Percentiles rank a stretch among this genome's conserved stretches.
These are phyloP conservation scores for Oenanthe melanoleuca DNA, from an alignment of 2,113 vertebrate genomes.

Conservation along the genomic window DNA sequence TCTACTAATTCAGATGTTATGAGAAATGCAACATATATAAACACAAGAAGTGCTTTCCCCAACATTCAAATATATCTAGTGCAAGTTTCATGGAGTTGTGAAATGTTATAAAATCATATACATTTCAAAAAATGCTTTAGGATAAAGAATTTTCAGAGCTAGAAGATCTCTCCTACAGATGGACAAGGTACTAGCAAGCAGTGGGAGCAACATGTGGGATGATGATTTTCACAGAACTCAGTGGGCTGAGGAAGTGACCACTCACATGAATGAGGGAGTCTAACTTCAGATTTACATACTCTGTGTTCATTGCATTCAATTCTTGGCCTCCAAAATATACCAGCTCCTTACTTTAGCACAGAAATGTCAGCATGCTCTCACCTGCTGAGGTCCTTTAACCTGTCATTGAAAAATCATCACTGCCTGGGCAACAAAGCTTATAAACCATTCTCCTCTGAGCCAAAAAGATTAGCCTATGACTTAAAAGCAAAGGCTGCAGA, in stretches of 20 bases:
- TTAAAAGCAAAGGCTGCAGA: neutral
- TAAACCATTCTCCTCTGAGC: neutral
- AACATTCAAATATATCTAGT: neutral
- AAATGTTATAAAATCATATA: neutral
- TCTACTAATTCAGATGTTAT: neutral
- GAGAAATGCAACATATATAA: neutral
- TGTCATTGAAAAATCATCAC: neutral
- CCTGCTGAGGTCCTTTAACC: neutral
- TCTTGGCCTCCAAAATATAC: neutral
- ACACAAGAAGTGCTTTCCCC: no score
- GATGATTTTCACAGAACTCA: neutral
- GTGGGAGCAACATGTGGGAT: neutral
- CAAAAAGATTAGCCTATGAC: neutral
- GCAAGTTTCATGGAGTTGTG: neutral
- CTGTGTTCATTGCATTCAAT: neutral
- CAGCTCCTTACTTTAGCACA: neutral
- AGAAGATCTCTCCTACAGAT: neutral
- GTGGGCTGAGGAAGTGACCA: neutral
- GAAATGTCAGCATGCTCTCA: neutral
- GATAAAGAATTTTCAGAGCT: neutral
- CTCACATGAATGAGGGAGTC: neutral
- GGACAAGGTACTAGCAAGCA: accelerated
- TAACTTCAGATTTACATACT: neutral
- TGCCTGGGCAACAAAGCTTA: neutral
- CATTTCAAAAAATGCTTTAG: neutral